These are phyloP conservation scores for Brenthis hecate DNA, from an alignment of 2,888 invertebrate genomes.

Conservation along the genomic window DNA sequence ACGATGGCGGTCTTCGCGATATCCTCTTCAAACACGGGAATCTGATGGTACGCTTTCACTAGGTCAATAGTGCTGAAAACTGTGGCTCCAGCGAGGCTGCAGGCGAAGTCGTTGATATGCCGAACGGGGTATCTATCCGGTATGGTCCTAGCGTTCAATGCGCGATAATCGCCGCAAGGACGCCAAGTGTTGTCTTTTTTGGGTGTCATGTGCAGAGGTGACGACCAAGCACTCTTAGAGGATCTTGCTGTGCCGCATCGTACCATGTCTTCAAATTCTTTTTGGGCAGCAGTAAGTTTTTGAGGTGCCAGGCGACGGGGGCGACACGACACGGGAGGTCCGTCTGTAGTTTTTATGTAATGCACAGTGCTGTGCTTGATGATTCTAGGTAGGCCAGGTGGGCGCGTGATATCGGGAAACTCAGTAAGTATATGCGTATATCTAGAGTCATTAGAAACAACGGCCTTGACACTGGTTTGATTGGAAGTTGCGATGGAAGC, in stretches of 20 bases:
- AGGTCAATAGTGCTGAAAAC: constrained; percentile 35
- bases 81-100: constrained; percentile 32
- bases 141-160: constrained; percentile 1
- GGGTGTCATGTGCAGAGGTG: constrained; percentile 34
- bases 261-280: constrained; percentile 34
- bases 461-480: background rate
- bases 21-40: background rate
- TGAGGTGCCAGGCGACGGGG: background rate
- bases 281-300: constrained; percentile 17
- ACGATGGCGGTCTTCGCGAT: constrained; percentile 43
- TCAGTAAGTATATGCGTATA: background rate
- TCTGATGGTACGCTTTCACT: constrained; percentile 36
- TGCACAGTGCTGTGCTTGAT: too few species aligned
- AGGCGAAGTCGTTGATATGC: constrained; percentile 38
- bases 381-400: background rate
- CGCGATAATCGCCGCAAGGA: constrained; percentile 40
- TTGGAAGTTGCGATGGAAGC: background rate
- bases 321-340: background rate
- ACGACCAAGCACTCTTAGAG: constrained; percentile 35
- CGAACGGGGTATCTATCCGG: constrained; percentile 39
- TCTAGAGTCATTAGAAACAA: background rate
- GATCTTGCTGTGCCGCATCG: constrained; percentile 25
- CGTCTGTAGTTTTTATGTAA: background rate
- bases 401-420: background rate
- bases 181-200: constrained; percentile 34